Conservation (phyloP, 2,113 vertebrate genomes). For the Onychostruthus taczanowskii region DNA sequence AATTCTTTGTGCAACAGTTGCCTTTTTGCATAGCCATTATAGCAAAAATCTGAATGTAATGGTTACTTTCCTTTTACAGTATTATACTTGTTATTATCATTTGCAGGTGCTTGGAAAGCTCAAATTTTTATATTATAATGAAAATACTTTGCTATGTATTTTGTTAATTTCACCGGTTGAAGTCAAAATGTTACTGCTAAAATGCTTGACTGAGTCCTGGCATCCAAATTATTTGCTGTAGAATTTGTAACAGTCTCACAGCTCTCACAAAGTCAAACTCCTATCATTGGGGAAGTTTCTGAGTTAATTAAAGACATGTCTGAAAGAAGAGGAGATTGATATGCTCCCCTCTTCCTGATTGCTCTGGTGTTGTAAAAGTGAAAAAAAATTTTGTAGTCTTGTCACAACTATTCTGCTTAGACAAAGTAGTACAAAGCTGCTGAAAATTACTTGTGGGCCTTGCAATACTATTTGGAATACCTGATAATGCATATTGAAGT, state of each 20-base stretch:
- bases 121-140: background rate
- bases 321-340: background rate
- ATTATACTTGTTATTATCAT: background rate
- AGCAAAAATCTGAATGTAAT: background rate
- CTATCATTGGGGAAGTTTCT: background rate
- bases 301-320: background rate
- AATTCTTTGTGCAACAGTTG: background rate
- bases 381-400: background rate
- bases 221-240: background rate
- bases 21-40: background rate
- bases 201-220: background rate
- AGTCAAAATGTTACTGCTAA: background rate
- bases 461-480: background rate
- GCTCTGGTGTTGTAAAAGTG: background rate
- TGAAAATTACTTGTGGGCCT: background rate
- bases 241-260: background rate
- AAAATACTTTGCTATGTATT: background rate
- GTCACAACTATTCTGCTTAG: background rate
- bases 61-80: background rate
- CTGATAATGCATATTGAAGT: background rate
- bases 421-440: background rate
- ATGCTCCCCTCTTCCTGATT: background rate
- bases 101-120: background rate
- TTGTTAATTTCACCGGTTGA: background rate
- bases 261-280: background rate